A percentile compares a stretch with the other conserved stretches of the same genome.
Conservation (phyloP, 2,888 invertebrate genomes). For the Chorisops tibialis region DNA sequence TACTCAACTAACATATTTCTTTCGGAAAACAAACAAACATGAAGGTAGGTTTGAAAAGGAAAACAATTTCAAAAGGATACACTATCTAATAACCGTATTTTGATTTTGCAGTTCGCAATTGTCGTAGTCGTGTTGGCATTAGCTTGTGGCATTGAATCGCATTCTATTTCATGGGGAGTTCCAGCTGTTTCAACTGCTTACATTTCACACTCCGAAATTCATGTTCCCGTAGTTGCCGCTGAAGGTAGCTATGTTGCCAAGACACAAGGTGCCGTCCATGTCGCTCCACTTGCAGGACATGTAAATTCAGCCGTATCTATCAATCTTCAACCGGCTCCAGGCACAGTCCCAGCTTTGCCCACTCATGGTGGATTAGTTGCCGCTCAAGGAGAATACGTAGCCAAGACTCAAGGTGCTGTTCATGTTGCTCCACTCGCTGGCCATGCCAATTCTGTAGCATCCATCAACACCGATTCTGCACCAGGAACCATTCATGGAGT, state of each 20-base stretch:
- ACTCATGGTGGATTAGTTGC: too few relatives aligned
- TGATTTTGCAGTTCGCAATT: conserved; percentile 40
- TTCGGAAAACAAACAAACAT: background rate
- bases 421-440: conserved; percentile 54
- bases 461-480: conserved; percentile 53
- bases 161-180: conserved; percentile 24
- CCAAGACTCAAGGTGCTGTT: conserved; percentile 53
- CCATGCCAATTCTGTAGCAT: conserved; percentile 43
- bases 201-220: conserved; percentile 24
- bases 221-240: conserved; percentile 30
- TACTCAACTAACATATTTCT: background rate
- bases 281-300: conserved; percentile 54
- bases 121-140: conserved; percentile 43
- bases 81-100: background rate
- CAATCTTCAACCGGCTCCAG: conserved; percentile 54
- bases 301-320: conserved; percentile 41
- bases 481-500: conserved; percentile 47
- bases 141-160: conserved; percentile 32
- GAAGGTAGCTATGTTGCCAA: conserved; percentile 46
- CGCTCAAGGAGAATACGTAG: conserved; percentile 39
- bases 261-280: conserved; percentile 54
- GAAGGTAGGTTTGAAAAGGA: background rate
- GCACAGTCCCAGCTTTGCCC: conserved; percentile 42
- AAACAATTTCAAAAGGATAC: background rate
- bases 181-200: conserved; percentile 30